Evolutionary conservation across 2,797 vertebrate species (phyloP), one percentile per base, ranked within the genome.

Genomic region (Craterocephalus amniculus): DNA sequence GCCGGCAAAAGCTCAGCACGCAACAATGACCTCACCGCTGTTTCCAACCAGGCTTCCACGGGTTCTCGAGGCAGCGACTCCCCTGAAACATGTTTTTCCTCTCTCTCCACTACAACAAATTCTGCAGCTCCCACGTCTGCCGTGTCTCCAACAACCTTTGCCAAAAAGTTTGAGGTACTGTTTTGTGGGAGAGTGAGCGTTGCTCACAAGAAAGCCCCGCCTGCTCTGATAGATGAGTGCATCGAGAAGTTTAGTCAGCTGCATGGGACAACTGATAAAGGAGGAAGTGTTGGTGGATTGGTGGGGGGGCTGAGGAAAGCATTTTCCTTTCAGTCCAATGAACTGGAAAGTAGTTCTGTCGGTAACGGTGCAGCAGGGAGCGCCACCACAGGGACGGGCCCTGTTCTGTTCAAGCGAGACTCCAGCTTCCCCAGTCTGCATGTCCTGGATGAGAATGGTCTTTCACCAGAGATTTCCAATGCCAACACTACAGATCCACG

Each of bases 161-260:
- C 96, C 74, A 98, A 99, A 84, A 99, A 96, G 88, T 99, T 99
- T 27, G 98, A 99, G 86, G 98, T 99, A 78, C 92, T 99, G 29
- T 98, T 98, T 83, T 98, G 97, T 4, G 98, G 98, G 26, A 93
- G 97, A 0, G 96, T 96, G 75, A 96, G 95, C 0, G 98, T 99
- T 32, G 96, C 97, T 0, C 95, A 97, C 85, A 97, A 97, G 89
- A 99, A 98, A 56, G 97, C 97, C 2, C 97, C 97, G 0, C 97
- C 98, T 0, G 97, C 97, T 0, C 92, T 99, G 34, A 99, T 99
- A 14, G 98, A 99, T 18, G 97, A 99, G 88, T 99, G 98, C 86
- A 99, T 99, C 0, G 96, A 98, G 87, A 97, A 97, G 89, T 99
- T 99, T n/a, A 94, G 96, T 63, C 94, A 83, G 68, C 83, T 95